phyloP scores from a whole-genome alignment of 1,140 invertebrate species.

The Sycophaga agraensis region DNA sequence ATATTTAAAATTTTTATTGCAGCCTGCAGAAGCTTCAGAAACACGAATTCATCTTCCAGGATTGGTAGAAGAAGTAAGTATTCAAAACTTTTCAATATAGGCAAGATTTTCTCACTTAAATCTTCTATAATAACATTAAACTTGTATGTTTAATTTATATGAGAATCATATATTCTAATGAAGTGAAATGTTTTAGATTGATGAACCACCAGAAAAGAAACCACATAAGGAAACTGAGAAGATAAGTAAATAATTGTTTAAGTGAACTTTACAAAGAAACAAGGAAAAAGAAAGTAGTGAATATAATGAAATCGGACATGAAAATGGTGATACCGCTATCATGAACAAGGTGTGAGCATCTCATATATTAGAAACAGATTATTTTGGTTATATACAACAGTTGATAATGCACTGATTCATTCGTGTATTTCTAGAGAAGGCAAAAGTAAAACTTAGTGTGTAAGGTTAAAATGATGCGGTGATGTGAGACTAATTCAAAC shows the following conservation, averaged over 20 bases:
- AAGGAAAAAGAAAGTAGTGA: slow-evolving; percentile 29
- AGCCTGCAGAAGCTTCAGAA: slow-evolving; percentile 77
- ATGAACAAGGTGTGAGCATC: slow-evolving; percentile 35
- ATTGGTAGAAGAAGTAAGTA: slow-evolving; percentile 64
- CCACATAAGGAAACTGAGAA: slow-evolving; percentile 54
- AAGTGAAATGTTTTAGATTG: slow-evolving; percentile 42
- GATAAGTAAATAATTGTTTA: slow-evolving; percentile 54
- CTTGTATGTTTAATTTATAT: too few species aligned
- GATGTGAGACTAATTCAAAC: slow-evolving; percentile 13
- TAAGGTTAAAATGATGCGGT: slow-evolving; percentile 12
- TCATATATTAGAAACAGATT: slow-evolving; percentile 55
- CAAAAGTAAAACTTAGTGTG: slow-evolving; percentile 4
- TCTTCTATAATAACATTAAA: too few species aligned
- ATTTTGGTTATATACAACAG: slow-evolving; percentile 55
- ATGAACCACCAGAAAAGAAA: slow-evolving; percentile 56
- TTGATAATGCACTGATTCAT: slow-evolving; percentile 50
- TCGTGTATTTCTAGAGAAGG: slow-evolving; percentile 48
- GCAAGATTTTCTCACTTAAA: too few species aligned
- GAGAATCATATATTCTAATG: not conserved
- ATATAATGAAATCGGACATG: slow-evolving; percentile 32
- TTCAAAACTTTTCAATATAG: too few species aligned
- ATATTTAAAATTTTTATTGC: slow-evolving; percentile 37
- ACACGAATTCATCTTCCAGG: slow-evolving; percentile 74
- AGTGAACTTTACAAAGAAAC: slow-evolving; percentile 33
- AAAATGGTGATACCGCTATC: slow-evolving; percentile 25